These are phyloP conservation scores for Meandrusa payeni DNA, from an alignment of 2,888 invertebrate genomes.

Conservation along the genomic window DNA sequence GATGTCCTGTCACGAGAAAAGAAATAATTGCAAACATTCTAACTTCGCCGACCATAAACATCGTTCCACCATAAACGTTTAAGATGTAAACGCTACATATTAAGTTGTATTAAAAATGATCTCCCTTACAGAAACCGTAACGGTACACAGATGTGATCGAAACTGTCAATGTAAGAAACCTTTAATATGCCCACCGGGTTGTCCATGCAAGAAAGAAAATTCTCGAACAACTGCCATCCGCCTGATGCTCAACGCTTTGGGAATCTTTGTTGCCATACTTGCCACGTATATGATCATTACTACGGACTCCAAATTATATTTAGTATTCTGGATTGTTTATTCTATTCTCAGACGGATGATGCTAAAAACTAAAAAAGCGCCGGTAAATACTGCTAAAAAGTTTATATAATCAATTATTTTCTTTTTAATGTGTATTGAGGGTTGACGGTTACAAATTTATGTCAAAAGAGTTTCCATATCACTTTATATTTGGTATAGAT, in stretches of 20 bases:
- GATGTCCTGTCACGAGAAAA: too few relatives aligned
- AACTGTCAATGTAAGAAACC: conserved; percentile 31
- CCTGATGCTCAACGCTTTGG: conserved; percentile 50
- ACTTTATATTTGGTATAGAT: too few relatives aligned
- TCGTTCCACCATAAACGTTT: too few relatives aligned
- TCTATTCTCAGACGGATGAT: conserved; percentile 60
- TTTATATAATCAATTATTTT: too few relatives aligned
- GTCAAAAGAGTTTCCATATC: too few relatives aligned
- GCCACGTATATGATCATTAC: conserved; percentile 60
- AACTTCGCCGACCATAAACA: too few relatives aligned
- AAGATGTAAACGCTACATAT: too few relatives aligned
- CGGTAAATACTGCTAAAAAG: conserved; percentile 47
- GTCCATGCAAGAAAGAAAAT: conserved; percentile 39
- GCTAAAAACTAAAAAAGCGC: conserved; percentile 39
- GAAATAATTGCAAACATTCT: too few relatives aligned
- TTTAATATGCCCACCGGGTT: conserved; percentile 42
- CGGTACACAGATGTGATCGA: conserved; percentile 35
- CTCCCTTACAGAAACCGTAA: conserved; percentile 44
- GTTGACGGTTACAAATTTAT: too few relatives aligned
- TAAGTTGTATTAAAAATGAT: too few relatives aligned
- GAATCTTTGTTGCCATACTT: conserved; percentile 57
- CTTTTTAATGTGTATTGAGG: too few relatives aligned
- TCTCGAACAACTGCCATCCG: conserved; percentile 29
- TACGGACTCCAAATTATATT: conserved; percentile 61
- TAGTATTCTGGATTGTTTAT: conserved; percentile 65